Evolutionary conservation across 2,797 vertebrate genomes (phyloP), one percentile per base, ranked within the genome.

Genomic region (Alectoris magna): DNA sequence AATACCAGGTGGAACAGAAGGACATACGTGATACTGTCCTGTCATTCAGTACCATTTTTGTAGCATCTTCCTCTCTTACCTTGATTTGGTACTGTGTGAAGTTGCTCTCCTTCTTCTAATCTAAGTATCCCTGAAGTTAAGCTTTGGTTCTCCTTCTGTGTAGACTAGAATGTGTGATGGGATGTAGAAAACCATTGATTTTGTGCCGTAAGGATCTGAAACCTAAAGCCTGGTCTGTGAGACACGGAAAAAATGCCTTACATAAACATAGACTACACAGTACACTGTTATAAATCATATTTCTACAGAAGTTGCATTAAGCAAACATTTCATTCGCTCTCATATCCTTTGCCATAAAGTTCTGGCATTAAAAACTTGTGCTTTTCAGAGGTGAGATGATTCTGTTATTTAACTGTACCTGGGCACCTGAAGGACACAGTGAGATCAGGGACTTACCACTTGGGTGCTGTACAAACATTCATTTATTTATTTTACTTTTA

Each of bases 401-500:
- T 91, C 43, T 79, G 18, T 3, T 90, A 82, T 95, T 95, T 86
- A 76, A 73, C 68, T 79, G 16, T 87, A 58, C 53, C 43, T 59
- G 36, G 9, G n/a, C 67, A 60, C 27, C 51, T 75, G 36, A 86
- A 90, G 63, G 67, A 94, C 31, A 22, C 59, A 43, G 41, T 53
- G 48, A 71, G 73, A 86, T 71, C 53, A 82, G 39, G 27, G 51
- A 73, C 48, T 68, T 53, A 49, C 88, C 78, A 91, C 39, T 18
- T 84, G 53, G 60, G 10, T 92, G 17, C 17, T 87, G 55, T 71
- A 29, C 44, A 91, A 93, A 76, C 24, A 59, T 64, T 48, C 43
- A 41, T 85, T 84, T 76, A 55, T 87, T 88, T 90, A 53, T 79
- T 90, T 88, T 94, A 67, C 29, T 87, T 87, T 48, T 44, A 88